Evolutionary conservation across 2,797 vertebrate species (phyloP).

Genomic region (Argyrosomus regius): DNA sequence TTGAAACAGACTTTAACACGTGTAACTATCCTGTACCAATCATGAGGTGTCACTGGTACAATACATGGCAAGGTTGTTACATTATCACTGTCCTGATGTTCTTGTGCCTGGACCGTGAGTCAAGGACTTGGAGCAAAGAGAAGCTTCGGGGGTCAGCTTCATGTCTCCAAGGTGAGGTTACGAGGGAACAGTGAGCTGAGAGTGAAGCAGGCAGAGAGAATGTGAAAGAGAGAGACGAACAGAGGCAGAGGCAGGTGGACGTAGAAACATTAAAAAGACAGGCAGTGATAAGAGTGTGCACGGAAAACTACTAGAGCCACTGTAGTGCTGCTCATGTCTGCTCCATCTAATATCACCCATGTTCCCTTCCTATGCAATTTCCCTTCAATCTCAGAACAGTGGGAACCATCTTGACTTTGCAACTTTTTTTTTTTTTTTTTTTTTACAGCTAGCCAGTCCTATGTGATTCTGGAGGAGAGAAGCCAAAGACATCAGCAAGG

Average conservation of each 20-base stretch:
- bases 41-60: neutral
- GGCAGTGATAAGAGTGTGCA: neutral
- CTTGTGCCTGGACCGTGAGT: neutral
- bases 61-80: neutral
- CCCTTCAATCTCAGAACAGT: neutral
- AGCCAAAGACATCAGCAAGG: constrained; percentile 27
- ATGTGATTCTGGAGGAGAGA: constrained; percentile 18
- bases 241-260: constrained; percentile 16
- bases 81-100: constrained; percentile 18
- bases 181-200: neutral
- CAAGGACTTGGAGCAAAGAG: constrained; percentile 27
- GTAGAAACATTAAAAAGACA: constrained; percentile 5
- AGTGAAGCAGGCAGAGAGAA: constrained; percentile 4
- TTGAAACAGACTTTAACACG: neutral
- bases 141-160: constrained; percentile 28
- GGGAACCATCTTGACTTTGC: neutral
- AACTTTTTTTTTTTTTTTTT: constrained; percentile 1
- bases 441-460: constrained; percentile 4
- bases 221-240: constrained; percentile 9
- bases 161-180: constrained; percentile 24
- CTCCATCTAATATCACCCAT: neutral
- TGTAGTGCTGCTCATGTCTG: neutral
- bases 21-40: neutral
- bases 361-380: neutral
- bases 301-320: neutral